These are phyloP conservation scores for Caradrina clavipalpis DNA, from an alignment of 2,888 invertebrate genomes.

Conservation along the genomic window DNA sequence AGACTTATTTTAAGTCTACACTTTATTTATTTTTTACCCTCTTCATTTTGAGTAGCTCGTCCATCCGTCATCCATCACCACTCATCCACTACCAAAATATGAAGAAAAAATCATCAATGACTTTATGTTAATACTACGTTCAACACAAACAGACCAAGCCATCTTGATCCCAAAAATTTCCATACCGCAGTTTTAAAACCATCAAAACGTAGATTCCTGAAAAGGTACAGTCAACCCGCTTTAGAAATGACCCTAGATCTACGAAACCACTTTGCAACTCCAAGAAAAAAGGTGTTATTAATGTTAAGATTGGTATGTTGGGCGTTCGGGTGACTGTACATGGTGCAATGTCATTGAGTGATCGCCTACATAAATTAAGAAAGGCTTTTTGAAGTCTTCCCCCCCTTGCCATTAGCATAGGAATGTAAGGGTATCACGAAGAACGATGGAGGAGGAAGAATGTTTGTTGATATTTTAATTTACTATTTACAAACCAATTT, in stretches of 20 bases:
- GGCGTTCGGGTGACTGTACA: not conserved
- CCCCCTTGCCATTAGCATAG: slow-evolving; percentile 55
- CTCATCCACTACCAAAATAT: no score
- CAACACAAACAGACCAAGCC: slow-evolving; percentile 23
- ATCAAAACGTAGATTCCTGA: slow-evolving; percentile 41
- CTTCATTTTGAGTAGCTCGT: no score
- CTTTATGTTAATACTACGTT: slow-evolving; percentile 34
- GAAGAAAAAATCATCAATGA: not conserved
- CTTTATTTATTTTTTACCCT: no score
- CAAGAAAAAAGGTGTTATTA: no score
- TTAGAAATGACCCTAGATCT: not conserved
- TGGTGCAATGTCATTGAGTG: slow-evolving; percentile 54
- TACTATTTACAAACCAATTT: no score
- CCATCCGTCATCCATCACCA: no score
- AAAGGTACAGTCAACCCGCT: slow-evolving; percentile 2
- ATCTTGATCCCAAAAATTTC: slow-evolving; percentile 38
- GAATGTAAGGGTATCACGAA: slow-evolving; percentile 30
- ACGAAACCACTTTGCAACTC: no score
- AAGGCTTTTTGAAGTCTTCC: slow-evolving; percentile 56
- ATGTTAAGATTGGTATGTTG: no score
- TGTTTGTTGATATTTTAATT: slow-evolving; percentile 14
- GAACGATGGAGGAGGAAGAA: no score
- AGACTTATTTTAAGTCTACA: no score
- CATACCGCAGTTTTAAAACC: slow-evolving; percentile 30
- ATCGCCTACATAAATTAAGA: slow-evolving; percentile 58